phyloP scores from a whole-genome alignment of 30 jellyfish, hydroid and myxozoan species.

The Cassiopea andromeda region DNA sequence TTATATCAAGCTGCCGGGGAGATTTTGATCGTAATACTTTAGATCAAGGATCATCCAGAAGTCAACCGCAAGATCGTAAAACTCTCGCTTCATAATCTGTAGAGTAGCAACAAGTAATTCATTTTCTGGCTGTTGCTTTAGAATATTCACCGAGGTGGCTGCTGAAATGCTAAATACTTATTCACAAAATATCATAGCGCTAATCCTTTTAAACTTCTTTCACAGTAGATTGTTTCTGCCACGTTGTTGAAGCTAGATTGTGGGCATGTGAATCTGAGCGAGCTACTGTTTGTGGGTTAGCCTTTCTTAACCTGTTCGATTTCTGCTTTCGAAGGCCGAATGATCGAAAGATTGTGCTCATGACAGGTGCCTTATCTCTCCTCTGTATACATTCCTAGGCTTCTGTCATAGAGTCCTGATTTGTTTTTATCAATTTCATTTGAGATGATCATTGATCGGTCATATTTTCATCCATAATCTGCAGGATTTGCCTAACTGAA shows the following conservation, averaged over 20 bases:
- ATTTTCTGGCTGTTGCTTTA: background rate
- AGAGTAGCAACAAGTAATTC: background rate
- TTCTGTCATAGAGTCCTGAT: background rate
- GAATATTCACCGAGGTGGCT: background rate
- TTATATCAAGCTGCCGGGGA: background rate
- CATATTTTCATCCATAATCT: background rate
- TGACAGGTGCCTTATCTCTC: conserved; percentile 41
- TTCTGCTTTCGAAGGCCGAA: conserved; percentile 52
- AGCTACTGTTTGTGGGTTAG: conserved; percentile 70
- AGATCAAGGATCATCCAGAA: conserved; percentile 20
- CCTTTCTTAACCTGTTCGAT: conserved; percentile 40
- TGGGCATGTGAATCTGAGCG: conserved; percentile 72
- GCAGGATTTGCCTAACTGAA: background rate
- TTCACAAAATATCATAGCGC: background rate
- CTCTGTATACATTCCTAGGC: background rate
- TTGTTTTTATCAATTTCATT: background rate
- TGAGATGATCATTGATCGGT: conserved; percentile 70
- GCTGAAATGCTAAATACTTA: background rate
- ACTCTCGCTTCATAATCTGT: background rate
- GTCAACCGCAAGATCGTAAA: conserved; percentile 9
- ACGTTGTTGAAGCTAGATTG: conserved; percentile 56
- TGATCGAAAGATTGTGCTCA: conserved; percentile 73
- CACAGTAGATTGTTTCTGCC: conserved; percentile 5
- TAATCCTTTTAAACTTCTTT: background rate
- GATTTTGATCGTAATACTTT: background rate